A percentile compares a stretch with the other conserved stretches of the same genome.
phyloP scores from a whole-genome alignment of 1,140 invertebrate species.

The Agrypnia vestita region DNA sequence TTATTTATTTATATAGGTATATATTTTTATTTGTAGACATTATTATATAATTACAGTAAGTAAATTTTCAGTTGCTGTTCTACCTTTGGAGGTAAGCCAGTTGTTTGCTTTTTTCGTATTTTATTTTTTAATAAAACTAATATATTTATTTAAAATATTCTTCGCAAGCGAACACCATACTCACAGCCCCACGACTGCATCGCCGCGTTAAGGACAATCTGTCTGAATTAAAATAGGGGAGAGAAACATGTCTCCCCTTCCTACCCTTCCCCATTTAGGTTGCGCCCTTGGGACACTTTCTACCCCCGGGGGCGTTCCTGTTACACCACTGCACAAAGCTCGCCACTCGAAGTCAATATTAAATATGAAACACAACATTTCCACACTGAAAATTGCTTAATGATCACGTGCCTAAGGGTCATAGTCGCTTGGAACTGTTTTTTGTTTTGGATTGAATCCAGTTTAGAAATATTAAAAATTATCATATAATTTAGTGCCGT shows the following conservation, averaged over 20 bases:
- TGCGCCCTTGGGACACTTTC: slow-evolving; percentile 20
- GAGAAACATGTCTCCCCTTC: slow-evolving; percentile 44
- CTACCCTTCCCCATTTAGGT: slow-evolving; percentile 2
- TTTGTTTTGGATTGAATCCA: too few relatives aligned
- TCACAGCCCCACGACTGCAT: slow-evolving; percentile 1
- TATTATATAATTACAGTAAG: too few relatives aligned
- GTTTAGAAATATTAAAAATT: too few relatives aligned
- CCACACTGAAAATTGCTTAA: background rate
- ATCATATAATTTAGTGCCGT: too few relatives aligned
- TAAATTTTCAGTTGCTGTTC: too few relatives aligned
- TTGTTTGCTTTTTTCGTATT: too few relatives aligned
- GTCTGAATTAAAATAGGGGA: slow-evolving; percentile 61
- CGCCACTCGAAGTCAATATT: slow-evolving; percentile 7
- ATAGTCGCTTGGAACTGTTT: background rate
- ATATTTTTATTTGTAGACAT: too few relatives aligned
- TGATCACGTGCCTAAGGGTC: background rate
- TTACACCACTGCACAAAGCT: slow-evolving; percentile 47
- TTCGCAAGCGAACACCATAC: too few relatives aligned
- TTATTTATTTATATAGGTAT: too few relatives aligned
- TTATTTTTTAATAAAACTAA: too few relatives aligned
- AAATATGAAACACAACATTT: background rate
- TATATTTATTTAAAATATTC: too few relatives aligned
- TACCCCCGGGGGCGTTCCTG: slow-evolving; percentile 45
- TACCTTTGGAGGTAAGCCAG: too few relatives aligned
- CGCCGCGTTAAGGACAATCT: slow-evolving; percentile 56